A percentile compares a stretch with the other conserved stretches of the same genome.
phyloP scores from a whole-genome alignment of 2,888 invertebrate genomes.

The Altica lythri region DNA sequence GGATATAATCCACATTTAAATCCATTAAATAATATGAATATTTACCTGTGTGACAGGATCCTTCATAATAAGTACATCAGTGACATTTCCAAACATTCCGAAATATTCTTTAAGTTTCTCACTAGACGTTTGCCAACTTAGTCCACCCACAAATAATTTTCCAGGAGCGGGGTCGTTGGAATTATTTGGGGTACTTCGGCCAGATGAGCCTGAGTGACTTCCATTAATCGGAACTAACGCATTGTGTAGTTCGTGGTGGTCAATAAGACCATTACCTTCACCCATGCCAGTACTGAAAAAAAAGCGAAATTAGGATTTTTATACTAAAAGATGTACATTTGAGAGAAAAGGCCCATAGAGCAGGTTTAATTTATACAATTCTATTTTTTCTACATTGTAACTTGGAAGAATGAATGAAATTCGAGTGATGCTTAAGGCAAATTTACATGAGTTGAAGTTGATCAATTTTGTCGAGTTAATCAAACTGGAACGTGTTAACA shows the following conservation, averaged over 20 bases:
- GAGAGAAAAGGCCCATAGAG: no score
- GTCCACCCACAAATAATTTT: conserved; percentile 88
- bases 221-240: conserved; percentile 53
- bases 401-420: no score
- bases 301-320: no score
- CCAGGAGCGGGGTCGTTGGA: conserved; percentile 76
- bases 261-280: conserved; percentile 57
- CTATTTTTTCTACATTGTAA: no score
- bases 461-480: no score
- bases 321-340: no score
- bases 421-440: no score
- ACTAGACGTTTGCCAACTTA: conserved; percentile 92
- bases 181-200: conserved; percentile 73
- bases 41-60: conserved; percentile 90
- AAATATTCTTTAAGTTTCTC: conserved; percentile 93
- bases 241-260: conserved; percentile 61
- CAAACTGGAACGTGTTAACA: no score
- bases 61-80: conserved; percentile 92
- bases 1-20: background rate
- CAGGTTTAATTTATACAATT: no score
- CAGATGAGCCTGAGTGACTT: conserved; percentile 70
- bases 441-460: no score
- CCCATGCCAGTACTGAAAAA: conserved; percentile 61
- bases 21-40: background rate
- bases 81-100: conserved; percentile 88